Base-by-base conservation (phyloP, 2,888 invertebrate species). In the Drosophila flavopinicola region DNA sequence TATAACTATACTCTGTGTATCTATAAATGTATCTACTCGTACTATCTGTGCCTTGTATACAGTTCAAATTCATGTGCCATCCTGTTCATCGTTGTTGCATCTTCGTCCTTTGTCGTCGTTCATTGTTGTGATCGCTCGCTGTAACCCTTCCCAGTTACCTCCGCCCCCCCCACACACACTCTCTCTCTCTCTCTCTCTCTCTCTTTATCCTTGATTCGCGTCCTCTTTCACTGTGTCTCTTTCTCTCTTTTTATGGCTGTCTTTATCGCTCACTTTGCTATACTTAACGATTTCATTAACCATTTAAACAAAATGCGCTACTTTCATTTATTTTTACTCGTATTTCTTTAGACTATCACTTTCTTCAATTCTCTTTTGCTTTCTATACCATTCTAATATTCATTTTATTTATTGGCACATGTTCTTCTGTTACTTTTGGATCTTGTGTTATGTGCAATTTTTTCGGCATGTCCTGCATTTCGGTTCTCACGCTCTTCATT, bases 381-480 rank as follows among this genome's bases (percentile, higher is more conserved):
- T 13, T 11, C 13, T 25, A 25, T 35, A 15, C 9, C 37, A 42
- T 6, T 29, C 10, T 13, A 15, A 27, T 47, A 17, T 37, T 44
- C 10, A 1, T 20, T 54, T 35, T 6, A 5, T 33, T 24, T 17
- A n/a, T 44, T 42, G 15, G 15, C 29, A 35, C 35, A 39, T 24
- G 7, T 37, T 25, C 27, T 20, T 35, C 17, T 29, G 7, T 56
- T 27, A 58, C 13, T 2, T 35, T 41, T 58, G 15, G 29, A 25
- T 66, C 17, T 33, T 71, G 39, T 15, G 13, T 37, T 64, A 44
- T 32, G 23, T 53, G 15, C 20, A 52, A 32, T 37, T 30, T 47
- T 35, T 45, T 37, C 30, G 39, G 73, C 71, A 71, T 64, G 71
- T 48, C 32, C 38, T 63, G 61, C 63, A 51, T 61, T 53, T 72